Evolutionary conservation across 1,140 invertebrate species (phyloP), one percentile per base, ranked within the genome.

Genomic region (Apis cerana): DNA sequence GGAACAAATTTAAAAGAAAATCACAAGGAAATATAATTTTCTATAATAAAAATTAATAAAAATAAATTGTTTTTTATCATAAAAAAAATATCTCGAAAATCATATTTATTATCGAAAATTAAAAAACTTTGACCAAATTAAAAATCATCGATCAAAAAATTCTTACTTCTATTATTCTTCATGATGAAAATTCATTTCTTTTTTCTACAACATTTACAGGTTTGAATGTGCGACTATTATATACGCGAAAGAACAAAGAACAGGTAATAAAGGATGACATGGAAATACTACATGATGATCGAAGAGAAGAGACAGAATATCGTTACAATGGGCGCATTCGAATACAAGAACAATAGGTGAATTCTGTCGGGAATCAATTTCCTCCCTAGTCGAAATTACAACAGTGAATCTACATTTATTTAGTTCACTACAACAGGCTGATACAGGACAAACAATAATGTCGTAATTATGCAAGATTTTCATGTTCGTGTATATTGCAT

Each of bases 371-470:
- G 78, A 80, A 80, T 80, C 78, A 74, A 80, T 80, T 80, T 80
- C 70, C 78, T 75, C 69, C 15, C 59, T 64, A 52, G 78, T 75
- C 59, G 78, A 80, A 80, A 80, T 80, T 80, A 80, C 78, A 75
- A 80, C 78, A n/a, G 70, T 33, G 78, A 74, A 80, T 80, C 78
- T 74, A 80, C 70, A 80, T 80, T 80, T 80, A 80, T 75, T 80
- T 75, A 80, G 78, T 62, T 27, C 23, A 17, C 48, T 27, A 19
- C 10, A 10, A 33, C 58, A 17, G 13, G 43, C 1, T 48, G 27
- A 21, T n/a, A 27, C 17, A 33, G 15, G 33, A 13, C 59, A 75
- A 74, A 74, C 78, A 80, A 80, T 80, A 74, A 74, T 65, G 59
- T 54, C 70, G 78, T 62, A 80, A 80, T 80, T 80, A 80, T 80